Percentiles rank a stretch among this genome's conserved stretches.
Conservation (phyloP, 2,797 vertebrate species). For the Phyllotis vaccarum region DNA sequence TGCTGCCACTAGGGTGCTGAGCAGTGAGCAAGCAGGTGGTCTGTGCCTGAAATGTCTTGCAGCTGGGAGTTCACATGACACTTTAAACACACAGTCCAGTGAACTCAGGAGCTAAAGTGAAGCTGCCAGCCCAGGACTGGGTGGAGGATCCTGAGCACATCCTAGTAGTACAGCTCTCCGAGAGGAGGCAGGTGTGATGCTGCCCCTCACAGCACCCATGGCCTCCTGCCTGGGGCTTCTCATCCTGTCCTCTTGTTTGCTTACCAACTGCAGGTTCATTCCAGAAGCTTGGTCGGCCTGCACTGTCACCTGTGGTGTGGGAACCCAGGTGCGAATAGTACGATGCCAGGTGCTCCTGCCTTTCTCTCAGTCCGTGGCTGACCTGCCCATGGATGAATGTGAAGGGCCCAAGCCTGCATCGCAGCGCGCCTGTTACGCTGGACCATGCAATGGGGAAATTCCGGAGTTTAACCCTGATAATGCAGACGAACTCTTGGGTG, state of each 20-base stretch:
- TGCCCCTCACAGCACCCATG: neutral
- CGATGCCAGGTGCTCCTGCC: conserved; percentile 96
- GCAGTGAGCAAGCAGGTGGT: conserved; percentile 72
- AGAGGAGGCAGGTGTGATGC: conserved; percentile 26
- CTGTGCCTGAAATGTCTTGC: conserved; percentile 70
- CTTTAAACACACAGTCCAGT: conserved; percentile 58
- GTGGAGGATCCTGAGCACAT: neutral
- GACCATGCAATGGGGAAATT: conserved; percentile 90
- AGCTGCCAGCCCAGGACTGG: conserved; percentile 45
- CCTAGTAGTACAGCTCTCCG: neutral
- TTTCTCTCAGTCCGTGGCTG: conserved; percentile 96
- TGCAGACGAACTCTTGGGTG: conserved; percentile 78
- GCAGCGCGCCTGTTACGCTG: conserved; percentile 92
- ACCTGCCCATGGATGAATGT: conserved; percentile 95
- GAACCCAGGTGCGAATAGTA: conserved; percentile 92
- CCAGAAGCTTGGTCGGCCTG: conserved; percentile 95
- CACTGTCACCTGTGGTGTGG: conserved; percentile 94
- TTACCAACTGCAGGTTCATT: conserved; percentile 91
- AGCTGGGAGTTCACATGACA: conserved; percentile 73
- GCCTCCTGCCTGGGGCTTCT: conserved; percentile 49
- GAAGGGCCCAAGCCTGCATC: conserved; percentile 92
- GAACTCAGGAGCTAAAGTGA: conserved; percentile 56
- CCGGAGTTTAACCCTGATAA: conserved; percentile 84
- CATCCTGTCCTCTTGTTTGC: conserved; percentile 73
- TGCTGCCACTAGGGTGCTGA: conserved; percentile 26